These are phyloP conservation scores for Gallirallus australis DNA, from an alignment of 2,797 vertebrate species.

Conservation along the genomic window DNA sequence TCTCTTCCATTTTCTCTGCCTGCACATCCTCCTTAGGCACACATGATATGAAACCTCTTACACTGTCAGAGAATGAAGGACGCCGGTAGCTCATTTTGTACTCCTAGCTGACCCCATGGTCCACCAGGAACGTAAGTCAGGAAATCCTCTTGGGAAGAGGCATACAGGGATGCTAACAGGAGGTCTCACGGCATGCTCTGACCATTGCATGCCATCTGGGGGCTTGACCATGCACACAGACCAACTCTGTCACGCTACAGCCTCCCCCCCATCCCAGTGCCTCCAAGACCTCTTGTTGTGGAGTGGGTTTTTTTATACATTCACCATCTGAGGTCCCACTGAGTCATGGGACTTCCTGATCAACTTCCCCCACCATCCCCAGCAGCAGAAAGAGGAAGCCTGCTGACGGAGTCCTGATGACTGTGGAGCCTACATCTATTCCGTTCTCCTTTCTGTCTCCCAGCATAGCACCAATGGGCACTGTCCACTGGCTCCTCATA, in stretches of 20 bases:
- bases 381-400: constrained; percentile 54
- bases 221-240: not conserved
- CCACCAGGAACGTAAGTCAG: not conserved
- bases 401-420: not conserved
- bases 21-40: not conserved
- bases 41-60: not conserved
- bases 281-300: not conserved
- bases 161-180: not conserved
- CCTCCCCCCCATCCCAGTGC: not conserved
- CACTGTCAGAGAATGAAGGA: not conserved
- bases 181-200: not conserved
- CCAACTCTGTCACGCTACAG: not conserved
- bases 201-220: no score
- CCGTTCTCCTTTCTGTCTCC: not conserved
- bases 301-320: not conserved
- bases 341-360: constrained; percentile 58
- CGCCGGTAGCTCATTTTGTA: not conserved
- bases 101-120: not conserved
- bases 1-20: not conserved
- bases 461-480: not conserved
- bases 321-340: not conserved
- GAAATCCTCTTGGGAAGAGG: not conserved
- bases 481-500: accelerated
- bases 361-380: constrained; percentile 27
- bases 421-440: not conserved